Base-by-base conservation (phyloP, 2,113 vertebrate genomes). In the Cromileptes altivelis region DNA sequence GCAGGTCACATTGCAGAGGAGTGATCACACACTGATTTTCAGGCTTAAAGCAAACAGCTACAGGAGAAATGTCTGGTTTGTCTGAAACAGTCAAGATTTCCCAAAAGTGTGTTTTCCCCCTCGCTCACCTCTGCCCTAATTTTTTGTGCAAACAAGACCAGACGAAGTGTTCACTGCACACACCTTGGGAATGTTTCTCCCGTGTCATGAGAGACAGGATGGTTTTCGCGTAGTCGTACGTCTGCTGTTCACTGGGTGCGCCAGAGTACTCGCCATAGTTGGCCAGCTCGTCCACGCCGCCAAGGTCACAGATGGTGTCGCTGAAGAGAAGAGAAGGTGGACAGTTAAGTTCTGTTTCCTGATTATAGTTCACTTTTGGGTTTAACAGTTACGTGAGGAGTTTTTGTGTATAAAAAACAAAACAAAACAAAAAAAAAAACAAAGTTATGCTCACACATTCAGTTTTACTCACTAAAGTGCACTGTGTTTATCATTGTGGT, bases 241-340 rank as follows among this genome's bases (percentile, higher is more conserved):
- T 99, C 95, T 99, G 98, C 55, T 99, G 98, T 80, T 99, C 98
- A 0, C 98, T 99, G 10, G 98, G 98, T 10, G 98, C 98, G 0
- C 98, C 98, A 0, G 98, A 99, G 84, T 99, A 99, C 55, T 99
- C 98, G 37, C 98, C 98, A 0, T 99, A 99, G 89, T 99, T 99
- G 0, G 98, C 98, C 91, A 99, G 95, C 70, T 99, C 98, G 4
- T 98, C 94, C 81, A 99, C 98, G 1, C 98, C 98, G 1, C 98
- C 98, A 45, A 99, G 94, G 84, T 99, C 98, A 86, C 98, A 99
- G 90, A 99, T 99, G 62, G 98, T 99, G 91, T 99, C 98, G 78
- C 98, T 99, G 58, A 67, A 40, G 42, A 62, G 47, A 12, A 80
- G 23, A 21, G 52, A 74, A 70, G 4, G 25, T 21, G 4, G 25